Base-by-base conservation (phyloP, 2,797 vertebrate species). In the Neostethus bicornis region DNA sequence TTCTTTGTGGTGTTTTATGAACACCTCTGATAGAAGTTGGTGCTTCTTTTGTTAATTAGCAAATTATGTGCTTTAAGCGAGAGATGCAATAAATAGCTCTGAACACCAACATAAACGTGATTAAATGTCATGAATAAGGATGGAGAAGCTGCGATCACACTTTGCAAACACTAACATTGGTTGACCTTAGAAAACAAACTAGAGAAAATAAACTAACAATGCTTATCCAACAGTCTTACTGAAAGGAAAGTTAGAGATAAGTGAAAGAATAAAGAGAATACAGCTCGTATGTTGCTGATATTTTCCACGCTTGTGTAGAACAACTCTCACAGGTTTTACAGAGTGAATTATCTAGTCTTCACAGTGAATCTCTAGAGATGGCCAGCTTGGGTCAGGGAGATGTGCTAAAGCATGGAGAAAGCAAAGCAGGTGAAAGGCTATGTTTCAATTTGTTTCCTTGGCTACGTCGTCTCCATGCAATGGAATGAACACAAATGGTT, bases 261-360 rank as follows among this genome's bases (percentile, higher is more conserved):
- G 28, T 29, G 11, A 31, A 31, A 31, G 12, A 28, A 10, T 28
- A 11, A 3, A 12, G n/a, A n/a, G n/a, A 29, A 3, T 4, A 12
- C 3, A 4, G 5, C 3, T 4, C 12, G 29, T 38, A 8, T 17
- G 37, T 19, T 8, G 37, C 17, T 10, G 17, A 17, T 38, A 38
- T 38, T 38, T 61, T 38, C 11, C 17, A 10, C 24, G 43, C 28
- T 56, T 45, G 12, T 76, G 37, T 37, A 68, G 45, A 65, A 64
- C 64, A 71, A 77, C 50, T 84, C 75, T 78, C 57, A 77, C 28
- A 68, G 56, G 72, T 77, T 70, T 75, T 67, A 70, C 41, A 51
- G 52, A 31, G 43, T 77, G 68, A 83, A 70, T 77, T 81, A 75
- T 70, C 55, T 62, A 51, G 55, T 81, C 44, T 68, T 58, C 41